These are phyloP conservation scores for Coenonympha arcania DNA, from an alignment of 2,888 invertebrate species.

Conservation along the genomic window DNA sequence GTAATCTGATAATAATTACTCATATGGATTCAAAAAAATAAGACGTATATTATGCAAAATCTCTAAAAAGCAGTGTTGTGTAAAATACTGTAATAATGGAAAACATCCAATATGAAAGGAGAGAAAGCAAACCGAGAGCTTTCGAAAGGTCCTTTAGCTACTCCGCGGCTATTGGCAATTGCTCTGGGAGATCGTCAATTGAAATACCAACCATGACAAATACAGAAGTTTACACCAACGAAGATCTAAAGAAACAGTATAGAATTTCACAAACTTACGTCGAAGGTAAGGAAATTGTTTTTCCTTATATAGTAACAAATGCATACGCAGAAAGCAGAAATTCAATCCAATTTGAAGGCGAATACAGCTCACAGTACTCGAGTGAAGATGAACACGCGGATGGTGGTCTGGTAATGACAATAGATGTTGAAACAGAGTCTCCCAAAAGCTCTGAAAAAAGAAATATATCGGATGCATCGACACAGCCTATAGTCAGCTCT, in stretches of 20 bases:
- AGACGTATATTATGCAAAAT: background rate
- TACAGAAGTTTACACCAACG: slow-evolving; percentile 62
- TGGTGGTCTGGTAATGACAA: slow-evolving; percentile 56
- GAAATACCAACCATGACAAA: slow-evolving; percentile 58
- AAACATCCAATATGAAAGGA: slow-evolving; percentile 29
- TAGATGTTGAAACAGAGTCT: slow-evolving; percentile 49
- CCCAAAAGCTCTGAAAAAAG: slow-evolving; percentile 45
- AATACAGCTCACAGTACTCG: slow-evolving; percentile 47
- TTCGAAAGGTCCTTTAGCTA: slow-evolving; percentile 64
- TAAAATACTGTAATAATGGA: slow-evolving; percentile 12
- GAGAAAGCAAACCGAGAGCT: slow-evolving; percentile 48
- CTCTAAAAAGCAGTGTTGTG: too few species aligned
- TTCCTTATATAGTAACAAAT: slow-evolving; percentile 41
- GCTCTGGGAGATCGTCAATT: slow-evolving; percentile 53
- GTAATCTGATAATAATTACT: background rate
- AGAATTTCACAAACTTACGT: slow-evolving; percentile 65
- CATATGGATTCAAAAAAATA: background rate
- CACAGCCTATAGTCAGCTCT: slow-evolving; percentile 43
- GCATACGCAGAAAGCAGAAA: slow-evolving; percentile 34
- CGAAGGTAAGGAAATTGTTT: slow-evolving; percentile 62
- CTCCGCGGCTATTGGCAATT: slow-evolving; percentile 62
- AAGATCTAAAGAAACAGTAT: slow-evolving; percentile 61
- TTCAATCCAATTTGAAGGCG: slow-evolving; percentile 32
- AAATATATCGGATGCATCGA: slow-evolving; percentile 47
- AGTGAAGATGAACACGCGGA: slow-evolving; percentile 56